Base-by-base conservation (phyloP, 2,797 vertebrate species). In the Pelochelys cantorii region DNA sequence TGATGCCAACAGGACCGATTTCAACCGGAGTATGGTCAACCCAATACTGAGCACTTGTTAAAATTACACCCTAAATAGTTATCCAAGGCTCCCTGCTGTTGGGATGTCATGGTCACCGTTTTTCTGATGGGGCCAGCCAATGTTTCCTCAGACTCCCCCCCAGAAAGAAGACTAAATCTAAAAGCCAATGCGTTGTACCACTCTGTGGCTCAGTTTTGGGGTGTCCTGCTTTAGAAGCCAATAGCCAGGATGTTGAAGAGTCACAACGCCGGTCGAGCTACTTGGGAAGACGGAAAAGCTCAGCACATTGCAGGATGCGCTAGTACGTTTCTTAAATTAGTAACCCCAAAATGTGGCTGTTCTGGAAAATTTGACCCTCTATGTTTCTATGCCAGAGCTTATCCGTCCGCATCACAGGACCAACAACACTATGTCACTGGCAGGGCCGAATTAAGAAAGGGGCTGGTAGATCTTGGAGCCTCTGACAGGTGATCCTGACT, bases 181-280 rank as follows among this genome's bases (percentile, higher is more conserved):
- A 95, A 93, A 42, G 75, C 88, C 23, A 95, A 85, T 65, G 62
- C 14, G 6, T 14, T 37, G 42, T 1, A 84, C 18, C 78, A 93
- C 84, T 48, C 15, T 31, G 1, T 2, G 10, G 12, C 60, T 95
- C 90, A 92, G 88, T 83, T 90, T 95, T 83, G 91, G 85, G 86
- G 25, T 25, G 15, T 31, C n/a, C 84, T 86, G 15, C 79, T 57
- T 95, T 90, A 56, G 71, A 74, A 34, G 56, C 59, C 34, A 86
- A 91, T 91, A 92, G 86, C 77, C 83, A 85, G 94, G 89, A 68
- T 60, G 79, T 22, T 31, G 85, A 25, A 74, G 83, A 75, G 25
- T 75, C 71, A 25, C 71, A 25, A 42, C 0, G 31, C 52, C 52
- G 78, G 4, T 27, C 75, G 3, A 84, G 93, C 78, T 3, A 82